These are phyloP conservation scores for Halcyon malimbica DNA, from an alignment of 2,113 vertebrate species.

Conservation along the genomic window DNA sequence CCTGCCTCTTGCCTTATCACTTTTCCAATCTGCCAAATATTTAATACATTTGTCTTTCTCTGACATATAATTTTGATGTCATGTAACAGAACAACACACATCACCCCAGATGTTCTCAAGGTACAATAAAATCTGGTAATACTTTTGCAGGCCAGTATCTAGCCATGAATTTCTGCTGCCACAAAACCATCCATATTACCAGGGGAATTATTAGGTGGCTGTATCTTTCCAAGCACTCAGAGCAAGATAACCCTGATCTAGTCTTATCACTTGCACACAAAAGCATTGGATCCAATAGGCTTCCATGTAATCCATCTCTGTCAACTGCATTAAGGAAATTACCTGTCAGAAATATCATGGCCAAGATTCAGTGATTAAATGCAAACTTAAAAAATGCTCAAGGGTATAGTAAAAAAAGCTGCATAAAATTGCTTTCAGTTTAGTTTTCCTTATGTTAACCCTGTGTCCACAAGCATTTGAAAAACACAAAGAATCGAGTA, in stretches of 20 bases:
- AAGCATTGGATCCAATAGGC: slow-evolving; percentile 77
- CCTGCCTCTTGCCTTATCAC: neutral
- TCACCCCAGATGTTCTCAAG: slow-evolving; percentile 59
- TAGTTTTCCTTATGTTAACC: slow-evolving; percentile 70
- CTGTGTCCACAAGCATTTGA: slow-evolving; percentile 66
- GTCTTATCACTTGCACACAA: slow-evolving; percentile 82
- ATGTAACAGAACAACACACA: neutral
- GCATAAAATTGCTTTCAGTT: slow-evolving; percentile 74
- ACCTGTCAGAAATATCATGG: slow-evolving; percentile 87
- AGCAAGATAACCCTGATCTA: slow-evolving; percentile 81
- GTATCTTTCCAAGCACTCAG: slow-evolving; percentile 76
- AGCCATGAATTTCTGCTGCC: slow-evolving; percentile 57
- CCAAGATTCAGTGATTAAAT: slow-evolving; percentile 87
- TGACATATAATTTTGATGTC: slow-evolving; percentile 46
- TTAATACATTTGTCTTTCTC: slow-evolving; percentile 42
- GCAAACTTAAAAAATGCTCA: slow-evolving; percentile 81
- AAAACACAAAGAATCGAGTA: slow-evolving; percentile 57
- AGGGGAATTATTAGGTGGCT: slow-evolving; percentile 82
- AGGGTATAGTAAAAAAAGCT: slow-evolving; percentile 71
- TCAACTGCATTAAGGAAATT: slow-evolving; percentile 89
- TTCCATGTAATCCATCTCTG: slow-evolving; percentile 87
- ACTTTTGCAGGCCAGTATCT: slow-evolving; percentile 51
- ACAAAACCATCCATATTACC: slow-evolving; percentile 68
- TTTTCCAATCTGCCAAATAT: neutral
- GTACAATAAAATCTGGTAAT: slow-evolving; percentile 38